Percentiles rank a stretch among this genome's conserved stretches.
phyloP scores from a whole-genome alignment of 2,888 invertebrate genomes.

The Chrysina gloriosa region DNA sequence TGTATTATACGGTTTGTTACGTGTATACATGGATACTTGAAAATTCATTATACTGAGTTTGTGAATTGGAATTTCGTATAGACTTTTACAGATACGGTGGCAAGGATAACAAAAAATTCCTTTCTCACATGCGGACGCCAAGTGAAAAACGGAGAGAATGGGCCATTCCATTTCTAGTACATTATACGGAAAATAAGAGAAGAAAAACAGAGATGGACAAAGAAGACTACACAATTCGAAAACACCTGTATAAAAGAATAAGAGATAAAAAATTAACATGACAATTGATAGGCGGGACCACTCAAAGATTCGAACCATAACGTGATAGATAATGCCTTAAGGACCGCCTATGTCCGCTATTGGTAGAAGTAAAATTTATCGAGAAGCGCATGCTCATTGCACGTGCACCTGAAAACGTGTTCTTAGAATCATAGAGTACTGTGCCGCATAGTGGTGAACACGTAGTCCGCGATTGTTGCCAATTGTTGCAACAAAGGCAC shows the following conservation, averaged over 20 bases:
- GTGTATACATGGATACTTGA: constrained; percentile 33
- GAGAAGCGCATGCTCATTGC: constrained; percentile 56
- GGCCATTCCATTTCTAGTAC: constrained; percentile 39
- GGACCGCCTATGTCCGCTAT: constrained; percentile 59
- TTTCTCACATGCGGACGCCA: constrained; percentile 35
- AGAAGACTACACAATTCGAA: constrained; percentile 59
- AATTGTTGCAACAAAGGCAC: constrained; percentile 41
- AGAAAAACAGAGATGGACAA: constrained; percentile 40
- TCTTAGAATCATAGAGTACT: constrained; percentile 58
- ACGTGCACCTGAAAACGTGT: constrained; percentile 46
- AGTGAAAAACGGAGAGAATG: constrained; percentile 31
- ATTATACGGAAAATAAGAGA: constrained; percentile 40
- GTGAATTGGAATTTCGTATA: constrained; percentile 33
- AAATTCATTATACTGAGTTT: constrained; percentile 39
- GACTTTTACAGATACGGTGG: constrained; percentile 24
- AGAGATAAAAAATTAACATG: constrained; percentile 66
- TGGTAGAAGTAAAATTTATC: constrained; percentile 54
- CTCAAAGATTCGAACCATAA: constrained; percentile 61
- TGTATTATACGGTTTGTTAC: constrained; percentile 23
- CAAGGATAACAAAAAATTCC: constrained; percentile 25
- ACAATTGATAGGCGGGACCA: constrained; percentile 63
- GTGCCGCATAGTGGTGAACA: constrained; percentile 61
- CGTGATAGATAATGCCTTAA: constrained; percentile 60
- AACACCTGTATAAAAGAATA: constrained; percentile 65
- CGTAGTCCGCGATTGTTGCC: constrained; percentile 51